Evolutionary conservation across 2,888 invertebrate genomes (phyloP).

Genomic region (Sclerodermus sp.): DNA sequence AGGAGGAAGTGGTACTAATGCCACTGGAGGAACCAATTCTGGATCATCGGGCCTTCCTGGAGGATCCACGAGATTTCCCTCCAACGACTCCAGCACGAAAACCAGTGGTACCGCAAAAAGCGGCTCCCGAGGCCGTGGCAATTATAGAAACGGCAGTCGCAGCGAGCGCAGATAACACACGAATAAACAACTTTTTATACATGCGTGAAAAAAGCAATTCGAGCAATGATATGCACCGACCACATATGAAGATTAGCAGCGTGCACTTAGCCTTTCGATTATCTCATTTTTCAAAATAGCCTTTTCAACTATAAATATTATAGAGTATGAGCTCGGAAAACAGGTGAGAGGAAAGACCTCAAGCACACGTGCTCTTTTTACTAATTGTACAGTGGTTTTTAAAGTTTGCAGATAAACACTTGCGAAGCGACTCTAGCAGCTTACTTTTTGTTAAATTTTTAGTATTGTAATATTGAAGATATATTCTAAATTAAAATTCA

Average conservation of each 20-base stretch:
- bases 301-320: no score
- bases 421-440: no score
- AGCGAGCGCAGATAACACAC: slow-evolving; percentile 54
- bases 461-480: no score
- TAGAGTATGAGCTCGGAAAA: no score
- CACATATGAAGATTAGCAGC: slow-evolving; percentile 4
- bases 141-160: slow-evolving; percentile 50
- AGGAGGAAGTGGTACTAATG: not conserved
- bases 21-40: not conserved
- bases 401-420: no score
- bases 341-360: no score
- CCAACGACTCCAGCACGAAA: slow-evolving; percentile 19
- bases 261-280: no score
- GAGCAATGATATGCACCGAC: slow-evolving; percentile 3
- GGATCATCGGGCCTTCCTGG: slow-evolving; percentile 35
- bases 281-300: no score
- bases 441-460: no score
- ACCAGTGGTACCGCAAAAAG: slow-evolving; percentile 40
- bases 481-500: no score
- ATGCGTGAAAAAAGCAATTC: slow-evolving; percentile 12
- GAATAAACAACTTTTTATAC: slow-evolving; percentile 23
- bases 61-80: slow-evolving; percentile 28
- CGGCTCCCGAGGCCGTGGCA: slow-evolving; percentile 47
- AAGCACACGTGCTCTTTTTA: no score
- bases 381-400: no score